Percentiles rank a stretch among this genome's conserved stretches.
These are phyloP conservation scores for Girardia tigrina DNA, from an alignment of 2,888 invertebrate species.

Conservation along the genomic window DNA sequence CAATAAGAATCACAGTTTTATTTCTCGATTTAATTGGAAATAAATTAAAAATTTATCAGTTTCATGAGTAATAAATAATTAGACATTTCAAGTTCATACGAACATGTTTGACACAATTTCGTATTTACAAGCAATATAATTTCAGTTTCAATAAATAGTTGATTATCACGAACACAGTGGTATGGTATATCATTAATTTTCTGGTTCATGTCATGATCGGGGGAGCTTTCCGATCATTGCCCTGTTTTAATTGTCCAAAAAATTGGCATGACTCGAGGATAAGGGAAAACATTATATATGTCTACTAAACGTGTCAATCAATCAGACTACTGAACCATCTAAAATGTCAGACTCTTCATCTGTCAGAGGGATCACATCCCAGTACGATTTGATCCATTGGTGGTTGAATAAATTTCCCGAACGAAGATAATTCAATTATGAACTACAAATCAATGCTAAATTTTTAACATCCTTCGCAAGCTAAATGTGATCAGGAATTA, in stretches of 20 bases:
- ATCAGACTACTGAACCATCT: background rate
- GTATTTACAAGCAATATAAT: too few relatives aligned
- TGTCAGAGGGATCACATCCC: conserved; percentile 18
- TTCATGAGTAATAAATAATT: background rate
- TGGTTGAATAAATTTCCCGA: background rate
- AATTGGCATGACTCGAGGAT: conserved; percentile 23
- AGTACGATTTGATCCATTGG: background rate
- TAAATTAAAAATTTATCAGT: background rate
- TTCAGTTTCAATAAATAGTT: too few relatives aligned
- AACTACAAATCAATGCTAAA: background rate
- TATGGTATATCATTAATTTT: background rate
- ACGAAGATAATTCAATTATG: conserved; percentile 16
- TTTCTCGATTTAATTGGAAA: background rate
- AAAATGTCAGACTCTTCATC: conserved; percentile 15
- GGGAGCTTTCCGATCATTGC: conserved; percentile 1
- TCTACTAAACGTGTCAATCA: conserved; percentile 13
- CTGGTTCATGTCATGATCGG: conserved; percentile 15
- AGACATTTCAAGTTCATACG: background rate
- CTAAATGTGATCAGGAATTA: conserved; percentile 8
- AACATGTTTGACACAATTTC: conserved; percentile 9
- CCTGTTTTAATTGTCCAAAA: conserved; percentile 6
- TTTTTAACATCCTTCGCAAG: conserved; percentile 8
- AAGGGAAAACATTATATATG: conserved; percentile 20
- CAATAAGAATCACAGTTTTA: too few relatives aligned
- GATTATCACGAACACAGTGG: conserved; percentile 6